Base-by-base conservation (phyloP, 2,113 vertebrate genomes). In the Charadrius vociferus region DNA sequence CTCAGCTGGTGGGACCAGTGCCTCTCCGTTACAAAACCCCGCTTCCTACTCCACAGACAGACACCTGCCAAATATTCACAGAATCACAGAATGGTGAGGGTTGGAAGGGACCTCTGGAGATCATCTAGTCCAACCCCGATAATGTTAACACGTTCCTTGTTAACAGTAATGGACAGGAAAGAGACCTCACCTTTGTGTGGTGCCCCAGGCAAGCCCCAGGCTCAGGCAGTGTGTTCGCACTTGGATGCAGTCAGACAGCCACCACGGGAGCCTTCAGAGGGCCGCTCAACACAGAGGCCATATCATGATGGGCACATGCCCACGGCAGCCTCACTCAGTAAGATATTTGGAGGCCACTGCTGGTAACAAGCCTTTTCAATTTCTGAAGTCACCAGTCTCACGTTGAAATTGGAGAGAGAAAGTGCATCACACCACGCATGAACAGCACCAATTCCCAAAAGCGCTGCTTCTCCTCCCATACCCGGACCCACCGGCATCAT, bases 401-500 rank as follows among this genome's bases (percentile, higher is more conserved):
- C 0, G 4, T 49, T 71, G 50, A 79, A 53, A 13, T 0, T 37
- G 56, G 18, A 79, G 37, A 53, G 49, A 43, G n/a, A n/a, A 80
- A 24, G 11, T 4, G 12, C n/a, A 15, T 43, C 30, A 9, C 19
- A 12, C 32, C 9, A 10, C 3, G 12, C 30, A 30, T 1, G 8
- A 67, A 74, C 7, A 41, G 43, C 14, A 68, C 7, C 27, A 34
- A 5, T 18, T 83, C 63, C 45, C 47, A 2, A 72, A 61, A 56
- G 41, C 12, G 34, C 26, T 26, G n/a, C 45, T 77, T 14, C 41
- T 65, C 22, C 47, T 67, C 67, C 29, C 3, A 1, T 7, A n/a
- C 7, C 21, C 4, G 3, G 65, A 58, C 9, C 14, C 18, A 18
- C 3, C 5, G 9, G 45, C 1, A 1, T 19, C 24, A 41, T 3